These are phyloP conservation scores for Polymixis lichenea DNA, from an alignment of 2,888 invertebrate species.

Conservation along the genomic window DNA sequence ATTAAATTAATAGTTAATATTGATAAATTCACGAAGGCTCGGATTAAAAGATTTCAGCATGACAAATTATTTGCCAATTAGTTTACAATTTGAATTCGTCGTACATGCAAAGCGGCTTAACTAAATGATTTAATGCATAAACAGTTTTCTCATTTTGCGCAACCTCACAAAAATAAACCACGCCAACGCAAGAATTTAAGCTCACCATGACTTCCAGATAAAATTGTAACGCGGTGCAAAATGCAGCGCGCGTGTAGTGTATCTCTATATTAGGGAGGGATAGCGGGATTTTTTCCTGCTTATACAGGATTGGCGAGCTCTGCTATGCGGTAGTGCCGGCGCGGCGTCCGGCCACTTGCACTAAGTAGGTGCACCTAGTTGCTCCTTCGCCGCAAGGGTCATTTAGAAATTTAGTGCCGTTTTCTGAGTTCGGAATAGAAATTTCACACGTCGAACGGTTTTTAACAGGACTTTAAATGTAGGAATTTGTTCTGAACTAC, in stretches of 20 bases:
- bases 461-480: conserved; percentile 20
- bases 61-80: not conserved
- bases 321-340: conserved; percentile 57
- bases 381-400: conserved; percentile 26
- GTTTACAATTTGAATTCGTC: not conserved
- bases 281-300: conserved; percentile 66
- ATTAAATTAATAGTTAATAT: conserved; percentile 14
- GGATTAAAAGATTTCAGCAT: not conserved
- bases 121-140: not conserved
- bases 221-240: conserved; percentile 31
- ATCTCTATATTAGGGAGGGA: conserved; percentile 55
- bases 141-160: not conserved
- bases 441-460: conserved; percentile 27
- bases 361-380: conserved; percentile 46
- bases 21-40: not conserved
- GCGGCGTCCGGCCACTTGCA: conserved; percentile 35
- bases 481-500: not conserved
- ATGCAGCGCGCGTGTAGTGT: conserved; percentile 21
- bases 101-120: too few species aligned
- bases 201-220: conserved; percentile 37
- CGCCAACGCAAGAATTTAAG: not conserved
- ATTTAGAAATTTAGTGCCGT: conserved; percentile 47
- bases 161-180: conserved; percentile 5
- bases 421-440: conserved; percentile 34
- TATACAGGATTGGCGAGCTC: conserved; percentile 57